A percentile compares a stretch with the other conserved stretches of the same genome.
Evolutionary conservation across 2,888 invertebrate genomes (phyloP).

Genomic region (Leptinotarsa tumamoca): DNA sequence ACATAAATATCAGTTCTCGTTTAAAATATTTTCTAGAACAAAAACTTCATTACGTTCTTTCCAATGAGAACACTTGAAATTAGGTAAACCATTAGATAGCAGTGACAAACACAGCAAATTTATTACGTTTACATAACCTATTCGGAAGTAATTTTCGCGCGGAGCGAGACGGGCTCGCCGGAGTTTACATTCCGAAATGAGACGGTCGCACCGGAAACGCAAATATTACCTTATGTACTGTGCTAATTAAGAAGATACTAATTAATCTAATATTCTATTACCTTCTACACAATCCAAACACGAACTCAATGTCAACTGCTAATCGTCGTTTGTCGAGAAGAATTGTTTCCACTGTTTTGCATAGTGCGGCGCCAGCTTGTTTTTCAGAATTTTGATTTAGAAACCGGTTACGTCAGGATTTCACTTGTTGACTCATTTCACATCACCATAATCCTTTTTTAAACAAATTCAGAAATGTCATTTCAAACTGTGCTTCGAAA

Average conservation of each 20-base stretch:
- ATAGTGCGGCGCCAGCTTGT: background rate
- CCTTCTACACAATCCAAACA: slow-evolving; percentile 51
- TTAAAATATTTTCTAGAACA: background rate
- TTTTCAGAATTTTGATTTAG: background rate
- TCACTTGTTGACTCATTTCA: no score
- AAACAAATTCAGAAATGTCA: no score
- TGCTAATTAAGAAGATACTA: slow-evolving; percentile 59
- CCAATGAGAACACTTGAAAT: slow-evolving; percentile 25
- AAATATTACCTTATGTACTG: slow-evolving; percentile 60
- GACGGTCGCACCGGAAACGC: slow-evolving; percentile 52
- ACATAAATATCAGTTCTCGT: background rate
- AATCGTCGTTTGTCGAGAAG: slow-evolving; percentile 22
- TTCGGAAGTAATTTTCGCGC: slow-evolving; percentile 52
- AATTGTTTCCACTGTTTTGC: slow-evolving; percentile 11
- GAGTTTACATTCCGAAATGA: slow-evolving; percentile 49
- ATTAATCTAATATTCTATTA: slow-evolving; percentile 61
- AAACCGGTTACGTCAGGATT: background rate
- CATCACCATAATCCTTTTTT: no score
- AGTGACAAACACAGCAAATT: slow-evolving; percentile 47
- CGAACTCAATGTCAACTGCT: slow-evolving; percentile 21
- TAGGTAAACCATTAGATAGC: slow-evolving; percentile 35
- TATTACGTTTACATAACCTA: slow-evolving; percentile 54
- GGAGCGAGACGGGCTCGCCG: slow-evolving; percentile 42
- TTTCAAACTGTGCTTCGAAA: no score
- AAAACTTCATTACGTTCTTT: background rate